Base-by-base conservation (phyloP, 2,888 invertebrate species). In the Tetragnatha montana region DNA sequence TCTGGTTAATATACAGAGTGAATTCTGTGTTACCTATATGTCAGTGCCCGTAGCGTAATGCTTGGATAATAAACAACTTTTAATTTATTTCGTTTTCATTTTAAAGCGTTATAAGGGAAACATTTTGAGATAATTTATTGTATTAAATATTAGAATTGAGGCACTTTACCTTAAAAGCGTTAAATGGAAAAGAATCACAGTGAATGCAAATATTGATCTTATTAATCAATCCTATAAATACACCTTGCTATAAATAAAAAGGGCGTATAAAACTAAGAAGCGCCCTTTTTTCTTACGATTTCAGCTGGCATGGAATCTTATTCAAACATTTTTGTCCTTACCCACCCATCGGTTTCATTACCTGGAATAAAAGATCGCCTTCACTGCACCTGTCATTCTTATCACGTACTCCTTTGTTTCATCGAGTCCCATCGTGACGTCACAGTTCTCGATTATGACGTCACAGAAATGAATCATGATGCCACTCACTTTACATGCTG, bases 341-440 rank as follows among this genome's bases (percentile, higher is more conserved):
- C 73, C 17, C 17, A 35, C 60, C n/a, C 22, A 73, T 82, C 71
- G 49, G 17, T 82, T 73, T 74, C 82, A 82, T 80, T 80, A 80
- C 49, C 47, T 47, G 47, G 69, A 47, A 74, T 74, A 60, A 51
- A 60, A 82, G 51, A 50, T 71, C 51, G 50, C 22, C 22, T 60
- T 73, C 19, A 50, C 47, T 50, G 19, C 51, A 21, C 50, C n/a
- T 51, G 21, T 74, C 22, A 82, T 82, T 82, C 82, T 17, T 60
- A 51, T 82, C 82, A 82, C 82, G 82, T 82, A 74, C 35, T 51
- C n/a, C 51, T 22, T 74, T 73, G 51, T 73, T 74, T 22, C 51
- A 35, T 35, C 22, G 51, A 69, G 22, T 19, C 78, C 60, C 78
- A 22, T 14, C 19, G 17, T 82, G 73, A 82, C 82, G 82, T 82